Percentiles rank a stretch among this genome's conserved stretches.
Evolutionary conservation across 2,797 vertebrate genomes (phyloP).

Genomic region (Pempheris klunzingeri): DNA sequence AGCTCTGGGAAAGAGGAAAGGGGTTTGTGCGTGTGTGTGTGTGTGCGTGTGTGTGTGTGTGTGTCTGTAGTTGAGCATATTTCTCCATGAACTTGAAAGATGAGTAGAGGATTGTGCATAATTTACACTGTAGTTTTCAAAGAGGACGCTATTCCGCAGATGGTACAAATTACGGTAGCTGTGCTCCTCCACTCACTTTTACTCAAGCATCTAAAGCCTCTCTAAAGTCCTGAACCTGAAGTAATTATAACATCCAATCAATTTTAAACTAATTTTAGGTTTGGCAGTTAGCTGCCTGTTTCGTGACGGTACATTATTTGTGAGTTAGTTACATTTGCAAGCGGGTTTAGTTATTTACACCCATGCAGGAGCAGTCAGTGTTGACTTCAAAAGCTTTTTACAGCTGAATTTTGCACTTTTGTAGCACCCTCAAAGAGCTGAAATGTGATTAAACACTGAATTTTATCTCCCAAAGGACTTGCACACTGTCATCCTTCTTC

Average conservation of each 20-base stretch:
- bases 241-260: constrained; percentile 69
- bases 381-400: neutral
- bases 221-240: constrained; percentile 62
- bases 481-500: neutral
- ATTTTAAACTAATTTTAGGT: constrained; percentile 65
- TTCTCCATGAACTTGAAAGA: constrained; percentile 68
- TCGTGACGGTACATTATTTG: constrained; percentile 48
- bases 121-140: constrained; percentile 70
- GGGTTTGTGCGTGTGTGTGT: constrained; percentile 20
- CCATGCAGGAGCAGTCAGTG: constrained; percentile 7
- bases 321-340: constrained; percentile 39
- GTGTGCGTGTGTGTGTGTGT: constrained; percentile 25
- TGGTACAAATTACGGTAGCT: constrained; percentile 61
- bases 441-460: constrained; percentile 12
- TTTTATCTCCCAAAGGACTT: neutral
- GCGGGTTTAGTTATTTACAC: constrained; percentile 15
- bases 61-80: constrained; percentile 49
- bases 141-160: constrained; percentile 56
- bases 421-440: neutral
- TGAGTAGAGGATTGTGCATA: constrained; percentile 71
- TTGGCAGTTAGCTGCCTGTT: constrained; percentile 46
- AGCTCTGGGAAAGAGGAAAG: constrained; percentile 67
- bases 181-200: constrained; percentile 52
- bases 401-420: constrained; percentile 3
- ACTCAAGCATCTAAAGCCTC: constrained; percentile 57